phyloP scores from a whole-genome alignment of 2,888 invertebrate genomes.

The Cheilosia variabilis region DNA sequence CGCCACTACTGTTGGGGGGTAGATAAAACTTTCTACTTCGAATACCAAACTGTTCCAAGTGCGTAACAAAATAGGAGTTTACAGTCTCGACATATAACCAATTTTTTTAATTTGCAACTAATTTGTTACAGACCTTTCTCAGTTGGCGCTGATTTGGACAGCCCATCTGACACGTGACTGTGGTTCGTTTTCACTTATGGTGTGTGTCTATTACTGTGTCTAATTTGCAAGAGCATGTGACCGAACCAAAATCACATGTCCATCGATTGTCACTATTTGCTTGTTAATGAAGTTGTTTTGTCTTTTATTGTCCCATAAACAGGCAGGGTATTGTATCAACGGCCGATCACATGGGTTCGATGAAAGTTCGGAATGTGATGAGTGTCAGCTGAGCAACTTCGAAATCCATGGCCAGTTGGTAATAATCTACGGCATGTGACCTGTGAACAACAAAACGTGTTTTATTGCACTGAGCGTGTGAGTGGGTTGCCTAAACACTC shows the following conservation, averaged over 20 bases:
- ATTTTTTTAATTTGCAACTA: constrained; percentile 11
- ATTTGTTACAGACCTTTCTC: not conserved
- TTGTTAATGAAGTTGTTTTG: constrained; percentile 34
- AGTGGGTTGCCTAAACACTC: too few species aligned
- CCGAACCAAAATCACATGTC: not conserved
- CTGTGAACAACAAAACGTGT: too few species aligned
- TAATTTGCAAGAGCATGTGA: constrained; percentile 35
- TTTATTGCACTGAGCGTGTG: too few species aligned
- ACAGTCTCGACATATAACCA: not conserved
- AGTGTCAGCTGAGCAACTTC: too few species aligned
- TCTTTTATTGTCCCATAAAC: not conserved
- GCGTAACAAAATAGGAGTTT: not conserved
- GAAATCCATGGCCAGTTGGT: too few species aligned
- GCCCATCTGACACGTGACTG: constrained; percentile 41
- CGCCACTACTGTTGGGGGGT: not conserved
- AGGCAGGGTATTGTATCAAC: not conserved
- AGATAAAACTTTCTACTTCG: not conserved
- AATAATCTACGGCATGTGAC: too few species aligned
- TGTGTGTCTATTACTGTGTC: not conserved
- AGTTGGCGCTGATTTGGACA: constrained; percentile 5
- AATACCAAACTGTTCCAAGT: not conserved
- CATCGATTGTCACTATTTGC: constrained; percentile 8
- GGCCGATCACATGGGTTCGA: not conserved
- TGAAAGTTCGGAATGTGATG: not conserved
- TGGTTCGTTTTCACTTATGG: constrained; percentile 14